Base-by-base conservation (phyloP, 2,797 vertebrate species). In the Ctenochaetus hawaiiensis region DNA sequence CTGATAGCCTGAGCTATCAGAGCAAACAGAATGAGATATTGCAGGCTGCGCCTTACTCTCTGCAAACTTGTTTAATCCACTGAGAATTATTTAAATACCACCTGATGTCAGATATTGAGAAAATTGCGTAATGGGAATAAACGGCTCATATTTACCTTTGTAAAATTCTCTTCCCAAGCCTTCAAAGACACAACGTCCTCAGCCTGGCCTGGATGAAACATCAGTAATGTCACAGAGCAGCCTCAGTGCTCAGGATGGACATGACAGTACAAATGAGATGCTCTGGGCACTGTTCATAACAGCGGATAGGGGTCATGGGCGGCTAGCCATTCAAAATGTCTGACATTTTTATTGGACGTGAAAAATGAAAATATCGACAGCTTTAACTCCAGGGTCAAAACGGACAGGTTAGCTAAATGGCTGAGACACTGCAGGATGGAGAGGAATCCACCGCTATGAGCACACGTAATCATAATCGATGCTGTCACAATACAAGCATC, bases 301-400 rank as follows among this genome's bases (percentile, higher is more conserved):
- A 63, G 77, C 58, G 60, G 67, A 66, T n/a, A 20, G 80, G 64
- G 89, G 81, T 89, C 89, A 86, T 16, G 81, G 88, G 80, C 68
- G 53, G 76, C 64, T 60, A 45, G 67, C 75, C 34, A 23, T 77
- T 76, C 77, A 78, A 61, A 88, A 85, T 14, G 82, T 56, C 64
- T 87, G 87, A 88, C 91, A 85, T 75, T 65, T 89, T 91, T 90
- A 93, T 90, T 88, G 81, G 81, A 85, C 47, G 41, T 81, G 76
- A 88, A 87, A 90, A 87, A 90, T 88, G 59, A 78, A 89, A 89
- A 88, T 87, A 87, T 88, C 23, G 77, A 92, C 65, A 41, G 54
- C 47, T 86, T 79, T 71, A 78, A 73, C 83, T 84, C 70, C 68
- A 34, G 80, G 80, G 82, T 89, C 75, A 67, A 23, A 41, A 49